Conservation (phyloP, 2,797 vertebrate genomes). For the Pterois miles region DNA sequence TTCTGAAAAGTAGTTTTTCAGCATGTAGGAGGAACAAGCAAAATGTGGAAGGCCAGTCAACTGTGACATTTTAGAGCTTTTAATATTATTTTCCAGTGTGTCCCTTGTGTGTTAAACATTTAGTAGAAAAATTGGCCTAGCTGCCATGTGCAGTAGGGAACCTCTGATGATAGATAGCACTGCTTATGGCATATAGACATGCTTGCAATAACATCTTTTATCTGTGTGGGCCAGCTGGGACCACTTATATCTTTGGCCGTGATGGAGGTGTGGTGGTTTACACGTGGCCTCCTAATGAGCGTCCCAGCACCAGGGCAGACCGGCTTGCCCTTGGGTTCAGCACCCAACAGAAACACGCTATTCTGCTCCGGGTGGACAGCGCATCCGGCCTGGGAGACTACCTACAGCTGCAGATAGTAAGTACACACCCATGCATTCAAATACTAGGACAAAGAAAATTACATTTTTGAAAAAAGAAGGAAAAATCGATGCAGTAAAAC, state of each 20-base stretch:
- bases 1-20: conserved; percentile 36
- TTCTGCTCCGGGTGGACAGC: conserved; percentile 97
- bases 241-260: conserved; percentile 98
- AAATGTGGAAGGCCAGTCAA: conserved; percentile 13
- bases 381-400: conserved; percentile 97
- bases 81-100: conserved; percentile 23
- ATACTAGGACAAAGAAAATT: background rate
- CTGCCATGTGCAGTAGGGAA: background rate
- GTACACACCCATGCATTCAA: conserved; percentile 57
- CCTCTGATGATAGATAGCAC: conserved; percentile 18
- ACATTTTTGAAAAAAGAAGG: background rate
- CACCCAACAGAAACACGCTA: conserved; percentile 95
- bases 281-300: conserved; percentile 98
- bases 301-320: conserved; percentile 97
- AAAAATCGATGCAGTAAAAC: background rate
- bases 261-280: conserved; percentile 97
- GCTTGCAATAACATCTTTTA: background rate
- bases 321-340: conserved; percentile 98
- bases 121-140: background rate
- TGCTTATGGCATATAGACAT: conserved; percentile 8
- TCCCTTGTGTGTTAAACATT: conserved; percentile 27
- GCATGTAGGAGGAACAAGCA: conserved; percentile 24
- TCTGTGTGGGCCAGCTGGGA: conserved; percentile 88
- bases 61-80: conserved; percentile 49
- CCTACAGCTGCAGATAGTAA: conserved; percentile 98